These are phyloP conservation scores for Colostygia pectinataria DNA, from an alignment of 2,888 invertebrate genomes.

Conservation along the genomic window DNA sequence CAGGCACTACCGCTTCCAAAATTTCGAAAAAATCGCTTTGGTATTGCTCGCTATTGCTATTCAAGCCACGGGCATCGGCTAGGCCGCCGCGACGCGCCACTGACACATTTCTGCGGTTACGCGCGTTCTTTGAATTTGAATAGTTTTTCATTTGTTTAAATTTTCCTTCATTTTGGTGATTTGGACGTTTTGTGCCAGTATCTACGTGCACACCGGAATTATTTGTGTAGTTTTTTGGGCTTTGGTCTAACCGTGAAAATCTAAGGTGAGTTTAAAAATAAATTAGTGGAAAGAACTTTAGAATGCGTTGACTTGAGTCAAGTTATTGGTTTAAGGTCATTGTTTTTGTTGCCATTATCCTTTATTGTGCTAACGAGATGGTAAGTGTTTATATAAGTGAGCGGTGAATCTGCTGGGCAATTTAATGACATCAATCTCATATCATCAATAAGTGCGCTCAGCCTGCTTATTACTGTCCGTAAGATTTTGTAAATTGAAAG, in stretches of 20 bases:
- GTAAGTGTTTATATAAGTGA: slow-evolving; percentile 26
- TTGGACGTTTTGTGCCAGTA: slow-evolving; percentile 57
- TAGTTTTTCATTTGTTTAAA: slow-evolving; percentile 57
- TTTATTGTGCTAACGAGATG: slow-evolving; percentile 13
- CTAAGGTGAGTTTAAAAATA: slow-evolving; percentile 54
- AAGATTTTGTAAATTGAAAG: slow-evolving; percentile 30
- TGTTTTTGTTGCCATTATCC: slow-evolving; percentile 14
- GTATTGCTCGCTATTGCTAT: slow-evolving; percentile 56
- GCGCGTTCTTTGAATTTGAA: slow-evolving; percentile 80
- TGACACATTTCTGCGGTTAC: slow-evolving; percentile 78
- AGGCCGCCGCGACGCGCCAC: slow-evolving; percentile 78
- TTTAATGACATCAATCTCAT: slow-evolving; percentile 29
- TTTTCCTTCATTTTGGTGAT: slow-evolving; percentile 58
- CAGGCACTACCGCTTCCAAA: slow-evolving; percentile 68
- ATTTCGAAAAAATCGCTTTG: slow-evolving; percentile 65
- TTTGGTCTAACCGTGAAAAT: slow-evolving; percentile 45
- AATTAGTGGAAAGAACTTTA: background rate
- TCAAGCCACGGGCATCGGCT: slow-evolving; percentile 68
- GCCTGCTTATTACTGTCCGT: slow-evolving; percentile 28
- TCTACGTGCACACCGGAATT: slow-evolving; percentile 52
- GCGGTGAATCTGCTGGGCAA: slow-evolving; percentile 14
- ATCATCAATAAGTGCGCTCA: slow-evolving; percentile 23
- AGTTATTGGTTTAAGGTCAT: slow-evolving; percentile 13
- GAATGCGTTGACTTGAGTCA: background rate
- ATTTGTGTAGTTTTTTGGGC: slow-evolving; percentile 44